Conservation (phyloP, 2,113 vertebrate genomes). For the Vidua macroura region DNA sequence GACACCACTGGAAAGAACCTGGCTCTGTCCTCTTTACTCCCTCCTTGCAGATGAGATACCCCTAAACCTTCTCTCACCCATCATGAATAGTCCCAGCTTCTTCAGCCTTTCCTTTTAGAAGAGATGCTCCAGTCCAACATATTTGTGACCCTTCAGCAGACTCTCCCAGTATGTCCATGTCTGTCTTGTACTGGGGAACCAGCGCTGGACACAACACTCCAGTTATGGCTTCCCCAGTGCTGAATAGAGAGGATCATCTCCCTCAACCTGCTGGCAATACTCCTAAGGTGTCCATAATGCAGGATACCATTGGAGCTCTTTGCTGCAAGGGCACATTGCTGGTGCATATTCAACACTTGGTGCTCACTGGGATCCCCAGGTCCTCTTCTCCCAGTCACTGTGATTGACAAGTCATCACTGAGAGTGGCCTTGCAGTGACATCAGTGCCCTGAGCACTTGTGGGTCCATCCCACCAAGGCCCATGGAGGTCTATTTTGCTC, state of each 20-base stretch:
- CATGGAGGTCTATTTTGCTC: neutral
- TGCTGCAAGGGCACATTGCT: neutral
- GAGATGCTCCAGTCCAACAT: neutral
- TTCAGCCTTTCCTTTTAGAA: neutral
- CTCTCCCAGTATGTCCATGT: neutral
- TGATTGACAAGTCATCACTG: accelerated
- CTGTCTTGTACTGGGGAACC: neutral
- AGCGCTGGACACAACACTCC: neutral
- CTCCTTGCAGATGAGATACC: neutral
- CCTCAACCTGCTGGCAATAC: accelerated
- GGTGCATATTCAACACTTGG: neutral
- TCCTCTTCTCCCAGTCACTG: neutral
- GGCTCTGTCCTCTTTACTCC: neutral
- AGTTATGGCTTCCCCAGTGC: neutral
- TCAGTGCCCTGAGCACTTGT: neutral
- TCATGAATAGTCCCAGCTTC: neutral
- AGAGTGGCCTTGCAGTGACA: neutral
- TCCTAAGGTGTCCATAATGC: neutral
- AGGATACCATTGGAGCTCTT: neutral
- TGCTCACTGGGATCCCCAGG: neutral
- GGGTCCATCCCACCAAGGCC: neutral
- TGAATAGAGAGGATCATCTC: neutral
- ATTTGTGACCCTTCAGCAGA: neutral
- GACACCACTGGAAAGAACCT: neutral
- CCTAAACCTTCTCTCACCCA: neutral